Conservation (phyloP, 2,113 vertebrate species). For the Corythoichthys haematopterus region DNA sequence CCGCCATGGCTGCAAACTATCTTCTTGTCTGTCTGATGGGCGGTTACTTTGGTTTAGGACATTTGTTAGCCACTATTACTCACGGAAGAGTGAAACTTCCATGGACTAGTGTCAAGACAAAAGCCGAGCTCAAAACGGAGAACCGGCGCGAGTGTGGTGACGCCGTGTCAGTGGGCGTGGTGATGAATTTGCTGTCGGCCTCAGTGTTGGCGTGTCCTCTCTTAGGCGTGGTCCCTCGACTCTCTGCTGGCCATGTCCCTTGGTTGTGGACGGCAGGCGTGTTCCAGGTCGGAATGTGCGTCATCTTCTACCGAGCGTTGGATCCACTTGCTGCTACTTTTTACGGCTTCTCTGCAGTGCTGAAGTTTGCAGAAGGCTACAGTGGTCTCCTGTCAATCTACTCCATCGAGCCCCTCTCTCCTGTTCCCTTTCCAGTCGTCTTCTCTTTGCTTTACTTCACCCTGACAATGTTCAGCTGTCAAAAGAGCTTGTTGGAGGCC, state of each 20-base stretch:
- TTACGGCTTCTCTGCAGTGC: slow-evolving; percentile 75
- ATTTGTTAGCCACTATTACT: slow-evolving; percentile 64
- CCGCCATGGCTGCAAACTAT: slow-evolving; percentile 77
- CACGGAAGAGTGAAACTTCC: slow-evolving; percentile 60
- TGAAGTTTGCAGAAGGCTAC: slow-evolving; percentile 78
- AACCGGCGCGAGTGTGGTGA: slow-evolving; percentile 30
- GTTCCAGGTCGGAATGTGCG: slow-evolving; percentile 75
- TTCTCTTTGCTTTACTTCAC: slow-evolving; percentile 77
- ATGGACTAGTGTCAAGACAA: slow-evolving; percentile 54
- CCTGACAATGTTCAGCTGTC: slow-evolving; percentile 73
- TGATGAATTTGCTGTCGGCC: slow-evolving; percentile 79
- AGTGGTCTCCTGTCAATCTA: slow-evolving; percentile 65
- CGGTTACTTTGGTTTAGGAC: slow-evolving; percentile 75
- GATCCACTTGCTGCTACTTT: slow-evolving; percentile 74
- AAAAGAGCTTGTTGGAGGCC: slow-evolving; percentile 71
- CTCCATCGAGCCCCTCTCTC: slow-evolving; percentile 55
- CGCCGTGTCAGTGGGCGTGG: slow-evolving; percentile 55
- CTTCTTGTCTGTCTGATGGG: slow-evolving; percentile 72
- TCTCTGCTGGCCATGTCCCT: slow-evolving; percentile 75
- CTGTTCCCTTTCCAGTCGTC: slow-evolving; percentile 69
- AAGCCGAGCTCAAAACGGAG: slow-evolving; percentile 9
- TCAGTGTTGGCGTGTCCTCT: slow-evolving; percentile 77
- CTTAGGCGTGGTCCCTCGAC: slow-evolving; percentile 70
- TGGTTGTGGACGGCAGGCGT: slow-evolving; percentile 83
- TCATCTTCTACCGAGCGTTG: slow-evolving; percentile 74